Conservation (phyloP, 1,140 invertebrate genomes). For the Pachyrhynchus sulphureomaculatus region DNA sequence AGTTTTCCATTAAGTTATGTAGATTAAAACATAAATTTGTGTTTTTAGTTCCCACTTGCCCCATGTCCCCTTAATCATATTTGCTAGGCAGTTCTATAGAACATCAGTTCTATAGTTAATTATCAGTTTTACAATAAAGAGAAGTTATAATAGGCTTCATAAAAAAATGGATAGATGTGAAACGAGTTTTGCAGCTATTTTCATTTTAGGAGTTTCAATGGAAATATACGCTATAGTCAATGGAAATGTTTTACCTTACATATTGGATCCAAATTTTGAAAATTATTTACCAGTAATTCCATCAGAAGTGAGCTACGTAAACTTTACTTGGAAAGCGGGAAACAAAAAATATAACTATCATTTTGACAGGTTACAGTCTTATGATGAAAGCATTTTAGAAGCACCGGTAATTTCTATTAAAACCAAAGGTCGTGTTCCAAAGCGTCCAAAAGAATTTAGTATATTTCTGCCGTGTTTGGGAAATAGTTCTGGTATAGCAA, state of each 20-base stretch:
- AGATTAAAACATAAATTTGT: too few relatives aligned
- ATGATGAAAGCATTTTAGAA: slow-evolving; percentile 78
- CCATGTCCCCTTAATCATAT: too few relatives aligned
- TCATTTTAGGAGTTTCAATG: slow-evolving; percentile 71
- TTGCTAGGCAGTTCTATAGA: too few relatives aligned
- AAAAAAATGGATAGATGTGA: slow-evolving; percentile 1
- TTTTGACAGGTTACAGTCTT: slow-evolving; percentile 82
- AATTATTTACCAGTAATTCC: slow-evolving; percentile 86
- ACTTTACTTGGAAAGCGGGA: slow-evolving; percentile 90
- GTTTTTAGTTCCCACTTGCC: too few relatives aligned
- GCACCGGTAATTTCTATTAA: slow-evolving; percentile 86
- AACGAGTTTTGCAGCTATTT: background rate
- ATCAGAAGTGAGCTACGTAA: slow-evolving; percentile 84
- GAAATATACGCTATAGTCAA: slow-evolving; percentile 87
- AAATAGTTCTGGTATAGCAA: slow-evolving; percentile 83
- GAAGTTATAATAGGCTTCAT: too few relatives aligned
- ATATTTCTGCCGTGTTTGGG: slow-evolving; percentile 87
- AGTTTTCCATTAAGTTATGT: too few relatives aligned
- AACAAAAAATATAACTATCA: slow-evolving; percentile 83
- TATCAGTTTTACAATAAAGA: too few relatives aligned
- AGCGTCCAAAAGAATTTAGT: slow-evolving; percentile 87
- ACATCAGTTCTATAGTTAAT: too few relatives aligned
- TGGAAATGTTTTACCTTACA: slow-evolving; percentile 79
- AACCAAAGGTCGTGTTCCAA: slow-evolving; percentile 78
- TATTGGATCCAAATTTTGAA: slow-evolving; percentile 86